Conservation (phyloP, 2,797 vertebrate species). For the Babyrousa celebensis region DNA sequence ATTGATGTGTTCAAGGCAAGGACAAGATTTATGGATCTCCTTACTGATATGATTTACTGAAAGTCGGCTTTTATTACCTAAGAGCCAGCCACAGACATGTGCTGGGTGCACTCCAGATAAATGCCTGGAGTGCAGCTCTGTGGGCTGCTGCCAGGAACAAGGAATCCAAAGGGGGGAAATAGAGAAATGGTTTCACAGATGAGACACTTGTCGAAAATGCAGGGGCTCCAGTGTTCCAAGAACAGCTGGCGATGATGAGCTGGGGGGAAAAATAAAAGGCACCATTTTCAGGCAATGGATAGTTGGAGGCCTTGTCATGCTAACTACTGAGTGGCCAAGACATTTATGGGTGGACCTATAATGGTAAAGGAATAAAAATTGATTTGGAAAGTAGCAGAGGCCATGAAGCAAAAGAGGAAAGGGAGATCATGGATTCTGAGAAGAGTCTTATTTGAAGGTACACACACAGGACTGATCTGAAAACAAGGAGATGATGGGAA, state of each 20-base stretch:
- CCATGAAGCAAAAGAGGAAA: no score
- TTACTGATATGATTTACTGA: conserved; percentile 64
- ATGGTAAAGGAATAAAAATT: conserved; percentile 69
- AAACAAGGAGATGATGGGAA: neutral
- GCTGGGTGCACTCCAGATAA: neutral
- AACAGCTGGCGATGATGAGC: conserved; percentile 75
- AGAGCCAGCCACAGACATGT: conserved; percentile 46
- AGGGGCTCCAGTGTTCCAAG: conserved; percentile 20
- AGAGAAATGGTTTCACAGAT: conserved; percentile 20
- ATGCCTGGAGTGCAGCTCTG: conserved; percentile 36
- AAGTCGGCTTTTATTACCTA: conserved; percentile 67
- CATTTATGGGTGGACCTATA: conserved; percentile 32
- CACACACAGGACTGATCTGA: neutral
- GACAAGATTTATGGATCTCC: conserved; percentile 69
- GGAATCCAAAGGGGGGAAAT: neutral
- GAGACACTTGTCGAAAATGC: conserved; percentile 45
- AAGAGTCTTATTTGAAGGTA: neutral
- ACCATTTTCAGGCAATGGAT: neutral
- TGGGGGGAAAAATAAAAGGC: neutral
- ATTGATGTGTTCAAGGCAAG: conserved; percentile 44
- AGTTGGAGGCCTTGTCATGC: conserved; percentile 29
- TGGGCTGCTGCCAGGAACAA: conserved; percentile 55
- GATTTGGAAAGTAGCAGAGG: neutral
- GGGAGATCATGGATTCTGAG: neutral
- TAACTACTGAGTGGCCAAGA: neutral